A percentile compares a stretch with the other conserved stretches of the same genome.
These are phyloP conservation scores for Drosophila putrida DNA, from an alignment of 2,888 invertebrate species.

Conservation along the genomic window DNA sequence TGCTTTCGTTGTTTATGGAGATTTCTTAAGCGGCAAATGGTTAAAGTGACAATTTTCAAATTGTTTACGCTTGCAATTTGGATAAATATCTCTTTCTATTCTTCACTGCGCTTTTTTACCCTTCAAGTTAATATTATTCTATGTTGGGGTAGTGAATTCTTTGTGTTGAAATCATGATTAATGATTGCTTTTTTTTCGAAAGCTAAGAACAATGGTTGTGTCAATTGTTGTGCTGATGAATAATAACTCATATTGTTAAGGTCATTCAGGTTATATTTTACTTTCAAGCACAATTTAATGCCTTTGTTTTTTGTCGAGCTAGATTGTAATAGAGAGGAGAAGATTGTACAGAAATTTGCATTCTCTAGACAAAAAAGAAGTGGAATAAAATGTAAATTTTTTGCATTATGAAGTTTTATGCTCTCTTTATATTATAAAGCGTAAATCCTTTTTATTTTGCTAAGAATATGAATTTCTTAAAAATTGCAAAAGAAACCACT, in stretches of 20 bases:
- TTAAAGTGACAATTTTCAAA: conserved; percentile 1
- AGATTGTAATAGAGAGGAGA: no score
- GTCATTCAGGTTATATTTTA: conserved; percentile 28
- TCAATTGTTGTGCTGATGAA: conserved; percentile 47
- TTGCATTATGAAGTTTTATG: no score
- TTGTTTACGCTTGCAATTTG: conserved; percentile 1
- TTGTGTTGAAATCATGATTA: conserved; percentile 12
- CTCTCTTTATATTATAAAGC: no score
- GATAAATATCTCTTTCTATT: conserved; percentile 15
- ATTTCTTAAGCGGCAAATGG: conserved; percentile 12
- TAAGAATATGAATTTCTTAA: no score
- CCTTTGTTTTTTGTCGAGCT: neutral
- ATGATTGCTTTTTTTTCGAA: conserved; percentile 10
- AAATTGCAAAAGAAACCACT: no score
- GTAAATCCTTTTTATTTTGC: no score
- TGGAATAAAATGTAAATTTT: no score
- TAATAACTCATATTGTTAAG: conserved; percentile 46
- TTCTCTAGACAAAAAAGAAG: no score
- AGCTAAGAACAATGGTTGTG: conserved; percentile 46
- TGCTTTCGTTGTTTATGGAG: conserved; percentile 12
- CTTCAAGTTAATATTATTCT: neutral
- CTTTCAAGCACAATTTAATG: conserved; percentile 1
- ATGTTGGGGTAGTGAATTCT: neutral
- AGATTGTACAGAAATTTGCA: no score
- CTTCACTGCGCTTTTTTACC: neutral